phyloP scores from a whole-genome alignment of 2,797 vertebrate species.

The Esox lucius region DNA sequence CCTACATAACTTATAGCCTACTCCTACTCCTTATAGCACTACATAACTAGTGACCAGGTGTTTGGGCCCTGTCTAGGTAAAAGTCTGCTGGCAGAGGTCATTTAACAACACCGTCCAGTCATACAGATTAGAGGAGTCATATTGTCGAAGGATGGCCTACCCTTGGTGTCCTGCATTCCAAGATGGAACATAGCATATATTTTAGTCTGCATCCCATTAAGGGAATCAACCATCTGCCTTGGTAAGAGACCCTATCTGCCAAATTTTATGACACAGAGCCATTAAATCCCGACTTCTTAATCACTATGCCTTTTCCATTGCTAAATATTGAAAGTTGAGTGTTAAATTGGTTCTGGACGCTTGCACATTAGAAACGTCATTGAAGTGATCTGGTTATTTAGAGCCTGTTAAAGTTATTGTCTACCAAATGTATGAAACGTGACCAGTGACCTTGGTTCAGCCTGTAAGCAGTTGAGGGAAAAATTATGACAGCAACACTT shows the following conservation, averaged over 20 bases:
- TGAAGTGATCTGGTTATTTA: background rate
- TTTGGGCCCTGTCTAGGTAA: background rate
- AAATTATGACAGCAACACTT: too few relatives aligned
- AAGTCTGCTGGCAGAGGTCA: background rate
- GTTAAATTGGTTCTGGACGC: conserved; percentile 14
- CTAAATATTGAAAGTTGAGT: conserved; percentile 23
- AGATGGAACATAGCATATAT: background rate
- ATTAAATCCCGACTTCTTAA: conserved; percentile 33
- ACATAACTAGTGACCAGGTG: background rate
- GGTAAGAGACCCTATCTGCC: conserved; percentile 15
- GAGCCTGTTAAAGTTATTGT: background rate
- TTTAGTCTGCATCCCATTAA: conserved; percentile 17
- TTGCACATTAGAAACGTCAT: background rate
- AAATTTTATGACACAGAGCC: conserved; percentile 30
- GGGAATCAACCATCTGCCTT: conserved; percentile 19
- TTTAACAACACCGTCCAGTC: background rate
- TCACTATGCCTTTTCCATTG: conserved; percentile 26
- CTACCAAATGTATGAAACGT: too few relatives aligned
- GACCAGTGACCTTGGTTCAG: too few relatives aligned
- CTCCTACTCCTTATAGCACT: background rate
- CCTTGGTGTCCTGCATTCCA: conserved; percentile 13
- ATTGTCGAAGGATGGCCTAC: background rate
- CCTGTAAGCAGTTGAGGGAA: too few relatives aligned
- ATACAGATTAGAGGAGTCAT: background rate
- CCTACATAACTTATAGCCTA: too few relatives aligned